A percentile compares a stretch with the other conserved stretches of the same genome.
Conservation (phyloP, 2,888 invertebrate species). For the Cecidostiba fungosa region DNA sequence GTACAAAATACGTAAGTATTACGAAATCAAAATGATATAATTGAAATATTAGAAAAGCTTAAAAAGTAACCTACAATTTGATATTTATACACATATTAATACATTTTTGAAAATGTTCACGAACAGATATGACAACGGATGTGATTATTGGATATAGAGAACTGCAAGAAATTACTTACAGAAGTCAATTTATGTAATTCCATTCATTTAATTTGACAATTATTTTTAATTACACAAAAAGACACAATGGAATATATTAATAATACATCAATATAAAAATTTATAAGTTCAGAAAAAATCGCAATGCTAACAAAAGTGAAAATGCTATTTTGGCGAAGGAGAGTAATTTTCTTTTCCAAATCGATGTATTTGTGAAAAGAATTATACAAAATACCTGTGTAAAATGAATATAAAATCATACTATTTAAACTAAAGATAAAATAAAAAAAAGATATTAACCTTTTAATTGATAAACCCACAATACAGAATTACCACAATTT, state of each 20-base stretch:
- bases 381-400: neutral
- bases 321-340: neutral
- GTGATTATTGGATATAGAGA: no score
- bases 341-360: conserved; percentile 25
- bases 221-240: conserved; percentile 18
- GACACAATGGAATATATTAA: conserved; percentile 28
- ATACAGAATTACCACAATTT: neutral
- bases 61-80: neutral
- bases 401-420: neutral
- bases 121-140: no score
- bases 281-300: neutral
- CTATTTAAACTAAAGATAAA: conserved; percentile 5
- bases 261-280: conserved; percentile 35
- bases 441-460: neutral
- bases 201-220: conserved; percentile 15
- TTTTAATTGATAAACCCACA: neutral
- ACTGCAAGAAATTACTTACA: no score
- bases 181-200: neutral
- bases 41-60: neutral
- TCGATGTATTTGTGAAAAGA: neutral
- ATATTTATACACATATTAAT: no score
- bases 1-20: neutral
- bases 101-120: no score
- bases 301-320: neutral
- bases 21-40: neutral